Evolutionary conservation across 2,113 vertebrate genomes (phyloP), one percentile per base, ranked within the genome.

Genomic region (Sigmodon hispidus): DNA sequence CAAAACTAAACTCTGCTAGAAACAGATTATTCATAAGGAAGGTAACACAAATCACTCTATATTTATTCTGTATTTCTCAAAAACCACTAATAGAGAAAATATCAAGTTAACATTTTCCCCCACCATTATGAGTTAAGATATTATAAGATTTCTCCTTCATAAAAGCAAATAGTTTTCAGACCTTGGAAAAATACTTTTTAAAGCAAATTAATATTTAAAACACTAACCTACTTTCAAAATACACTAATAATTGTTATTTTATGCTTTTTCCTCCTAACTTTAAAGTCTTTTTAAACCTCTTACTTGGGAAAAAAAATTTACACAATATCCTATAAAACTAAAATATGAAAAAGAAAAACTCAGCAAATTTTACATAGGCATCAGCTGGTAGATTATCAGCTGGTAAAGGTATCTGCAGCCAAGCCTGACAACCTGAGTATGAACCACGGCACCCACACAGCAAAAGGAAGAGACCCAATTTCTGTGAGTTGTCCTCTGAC

Each of bases 101-200:
- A 26, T 26, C 67, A 81, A 92, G 2, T 50, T 89, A 87, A 83
- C 55, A 86, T 63, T 90, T 83, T 36, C 7, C 0, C 31, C 48
- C 50, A 94, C 29, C 43, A 95, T 59, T 69, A 59, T 93, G 11
- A 96, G 76, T 6, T 77, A 96, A 96, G 95, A 87, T 94, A 70
- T 70, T 65, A 57, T 34, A 93, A 43, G 93, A 83, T 80, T 94
- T 76, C 77, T 86, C 86, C 40, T 80, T 36, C 87, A 43, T 59
- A 88, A 95, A 91, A 45, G 95, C 31, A n/a, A 94, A 34, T 43
- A 31, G 34, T 19, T 90, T 94, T 80, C 19, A 92, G 88, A 73
- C 52, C 50, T 76, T 72, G 61, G 31, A 7, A 55, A 69, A 31
- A 52, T 52, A 52, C 48, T 31, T 52, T 79, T 69, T 96, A 16